Evolutionary conservation across 1,140 invertebrate genomes (phyloP), one percentile per base, ranked within the genome.

Genomic region (Drosophila malerkotliana): DNA sequence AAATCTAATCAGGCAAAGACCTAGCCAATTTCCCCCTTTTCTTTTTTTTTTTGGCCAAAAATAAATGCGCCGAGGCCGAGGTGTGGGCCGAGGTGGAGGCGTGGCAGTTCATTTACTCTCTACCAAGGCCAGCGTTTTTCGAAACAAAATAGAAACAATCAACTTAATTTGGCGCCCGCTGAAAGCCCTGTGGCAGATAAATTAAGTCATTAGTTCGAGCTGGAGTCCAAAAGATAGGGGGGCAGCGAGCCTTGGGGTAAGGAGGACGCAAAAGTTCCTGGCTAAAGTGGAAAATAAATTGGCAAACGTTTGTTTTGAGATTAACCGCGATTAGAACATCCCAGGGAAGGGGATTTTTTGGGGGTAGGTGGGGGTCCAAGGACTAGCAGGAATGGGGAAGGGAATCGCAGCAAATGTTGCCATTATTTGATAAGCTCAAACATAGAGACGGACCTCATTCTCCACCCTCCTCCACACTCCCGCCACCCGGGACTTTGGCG

Each of bases 201-300:
- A 91, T 91, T 91, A 91, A 91, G 90, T 91, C 90, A 91, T 91
- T 91, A 91, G 90, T 91, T 91, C 80, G 78, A 68, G 75, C 78
- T 67, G 77, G 44, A 44, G 15, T 44, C 41, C 41, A 18, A 9
- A 12, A 5, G 39, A 1, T 54, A 77, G 28, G 56, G 72, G 73
- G 66, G 32, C 63, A 49, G 4, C 44, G 66, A 28, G 5, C 26
- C 26, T 28, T 28, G 26, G 26, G 26, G 6, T 28, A 7, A 28
- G 68, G 1, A 12, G 45, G 37, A 26, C 26, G 51, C 63, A 87
- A 87, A 87, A 87, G 64, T 77, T 87, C 49, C 60, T 59, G 59
- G 61, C 61, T 56, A 90, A 90, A 90, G 88, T 91, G 89, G 90
- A 91, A 91, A 90, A 91, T 91, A 91, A 91, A 91, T 91, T 91